phyloP scores from a whole-genome alignment of 1,140 invertebrate species.

The Caenorhabditis briggsae region DNA sequence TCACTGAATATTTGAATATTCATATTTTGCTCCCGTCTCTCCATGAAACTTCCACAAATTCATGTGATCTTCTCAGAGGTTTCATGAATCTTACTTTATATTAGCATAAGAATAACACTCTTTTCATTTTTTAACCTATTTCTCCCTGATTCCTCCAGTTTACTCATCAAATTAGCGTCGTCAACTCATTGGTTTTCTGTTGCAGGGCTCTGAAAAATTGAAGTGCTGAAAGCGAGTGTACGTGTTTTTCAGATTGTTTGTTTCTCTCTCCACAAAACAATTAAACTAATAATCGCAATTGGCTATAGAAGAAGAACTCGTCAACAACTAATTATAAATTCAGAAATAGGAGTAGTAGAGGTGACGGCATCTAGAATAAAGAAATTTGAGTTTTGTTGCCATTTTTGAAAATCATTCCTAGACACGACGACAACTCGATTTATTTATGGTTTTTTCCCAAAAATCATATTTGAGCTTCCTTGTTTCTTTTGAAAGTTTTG shows the following conservation, averaged over 20 bases:
- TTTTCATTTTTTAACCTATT: neutral
- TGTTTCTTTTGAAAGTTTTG: too few species aligned
- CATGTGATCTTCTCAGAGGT: constrained; percentile 12
- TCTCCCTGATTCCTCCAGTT: neutral
- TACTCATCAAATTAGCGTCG: constrained; percentile 40
- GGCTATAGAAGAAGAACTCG: neutral
- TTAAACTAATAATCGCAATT: constrained; percentile 12
- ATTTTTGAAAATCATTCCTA: neutral
- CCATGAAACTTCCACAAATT: neutral
- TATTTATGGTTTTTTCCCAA: too few species aligned
- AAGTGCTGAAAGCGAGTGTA: neutral
- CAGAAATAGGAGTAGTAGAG: constrained; percentile 22
- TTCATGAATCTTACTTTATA: neutral
- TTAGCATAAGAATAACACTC: too few species aligned
- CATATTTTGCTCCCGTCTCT: constrained; percentile 15
- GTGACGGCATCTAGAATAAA: too few species aligned
- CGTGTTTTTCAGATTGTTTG: constrained; percentile 21
- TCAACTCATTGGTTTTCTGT: neutral
- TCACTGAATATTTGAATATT: constrained; percentile 50
- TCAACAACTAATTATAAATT: constrained; percentile 14
- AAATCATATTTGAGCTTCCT: too few species aligned
- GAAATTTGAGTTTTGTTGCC: neutral
- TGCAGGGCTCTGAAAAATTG: neutral
- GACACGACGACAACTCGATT: too few species aligned
- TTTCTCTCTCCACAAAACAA: neutral